Evolutionary conservation across 2,113 vertebrate species (phyloP).

Genomic region (Myanophis thanlyinensis): DNA sequence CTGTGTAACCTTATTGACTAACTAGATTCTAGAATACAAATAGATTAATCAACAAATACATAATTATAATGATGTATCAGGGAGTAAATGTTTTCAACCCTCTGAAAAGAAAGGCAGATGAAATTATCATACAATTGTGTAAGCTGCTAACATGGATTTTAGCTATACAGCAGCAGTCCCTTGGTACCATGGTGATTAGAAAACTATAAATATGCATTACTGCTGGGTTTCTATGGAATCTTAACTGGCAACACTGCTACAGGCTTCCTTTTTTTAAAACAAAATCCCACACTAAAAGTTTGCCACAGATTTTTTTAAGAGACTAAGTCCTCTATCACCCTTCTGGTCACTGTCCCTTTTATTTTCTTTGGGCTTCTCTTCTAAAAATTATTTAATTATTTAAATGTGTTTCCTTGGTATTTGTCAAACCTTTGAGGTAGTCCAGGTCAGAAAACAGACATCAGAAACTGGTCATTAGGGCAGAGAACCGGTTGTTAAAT

Average conservation of each 20-base stretch:
- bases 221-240: constrained; percentile 26
- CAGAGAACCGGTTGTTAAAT: too few relatives aligned
- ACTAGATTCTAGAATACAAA: constrained; percentile 47
- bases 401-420: background rate
- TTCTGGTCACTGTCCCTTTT: background rate
- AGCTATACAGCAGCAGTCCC: background rate
- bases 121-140: background rate
- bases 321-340: background rate
- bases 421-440: background rate
- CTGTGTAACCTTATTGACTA: constrained; percentile 41
- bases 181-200: constrained; percentile 32
- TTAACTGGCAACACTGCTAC: constrained; percentile 9
- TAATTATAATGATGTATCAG: constrained; percentile 41
- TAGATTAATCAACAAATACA: constrained; percentile 20
- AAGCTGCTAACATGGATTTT: constrained; percentile 28
- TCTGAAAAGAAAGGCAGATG: constrained; percentile 11
- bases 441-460: background rate
- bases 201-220: constrained; percentile 23
- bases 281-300: background rate
- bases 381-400: background rate
- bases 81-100: constrained; percentile 16
- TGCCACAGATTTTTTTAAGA: constrained; percentile 7
- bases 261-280: background rate
- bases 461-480: too few relatives aligned
- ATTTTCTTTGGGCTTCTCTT: background rate